Evolutionary conservation across 1,140 invertebrate species (phyloP).

Genomic region (Choristoneura fumiferana): DNA sequence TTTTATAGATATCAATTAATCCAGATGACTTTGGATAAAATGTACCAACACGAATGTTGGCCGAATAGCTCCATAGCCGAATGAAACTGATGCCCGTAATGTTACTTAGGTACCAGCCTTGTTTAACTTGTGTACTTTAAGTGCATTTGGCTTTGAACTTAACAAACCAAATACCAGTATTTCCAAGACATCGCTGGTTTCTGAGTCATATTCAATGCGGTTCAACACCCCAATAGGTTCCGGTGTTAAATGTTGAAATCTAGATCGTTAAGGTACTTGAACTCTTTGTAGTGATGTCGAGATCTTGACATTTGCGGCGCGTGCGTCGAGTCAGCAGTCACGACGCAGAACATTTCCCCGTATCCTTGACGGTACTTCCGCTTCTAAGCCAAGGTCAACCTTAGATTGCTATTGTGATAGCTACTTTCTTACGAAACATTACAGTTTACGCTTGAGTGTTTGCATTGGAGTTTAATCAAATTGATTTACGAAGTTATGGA

Average conservation of each 20-base stretch:
- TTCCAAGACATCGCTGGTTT: background rate
- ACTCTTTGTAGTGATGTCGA: constrained; percentile 34
- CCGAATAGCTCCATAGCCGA: too few relatives aligned
- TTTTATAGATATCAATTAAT: too few relatives aligned
- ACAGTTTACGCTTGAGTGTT: too few relatives aligned
- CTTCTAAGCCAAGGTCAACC: constrained; percentile 49
- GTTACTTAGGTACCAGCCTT: too few relatives aligned
- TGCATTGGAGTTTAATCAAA: too few relatives aligned
- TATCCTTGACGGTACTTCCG: constrained; percentile 45
- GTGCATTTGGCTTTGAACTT: too few relatives aligned
- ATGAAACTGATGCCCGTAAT: too few relatives aligned
- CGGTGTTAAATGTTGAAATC: constrained; percentile 20
- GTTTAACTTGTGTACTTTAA: too few relatives aligned
- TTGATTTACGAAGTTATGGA: too few relatives aligned
- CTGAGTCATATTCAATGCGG: background rate
- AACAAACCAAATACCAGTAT: too few relatives aligned
- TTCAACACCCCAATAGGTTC: background rate
- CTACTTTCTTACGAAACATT: constrained; percentile 4
- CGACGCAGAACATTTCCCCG: constrained; percentile 50
- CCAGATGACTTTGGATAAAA: too few relatives aligned
- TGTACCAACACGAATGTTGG: too few relatives aligned
- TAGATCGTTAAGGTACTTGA: constrained; percentile 27
- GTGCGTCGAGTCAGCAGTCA: constrained; percentile 35
- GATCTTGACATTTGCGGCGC: constrained; percentile 58
- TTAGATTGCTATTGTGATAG: constrained; percentile 2